Conservation (phyloP, 2,888 invertebrate species). For the Argyresthia goedartella region DNA sequence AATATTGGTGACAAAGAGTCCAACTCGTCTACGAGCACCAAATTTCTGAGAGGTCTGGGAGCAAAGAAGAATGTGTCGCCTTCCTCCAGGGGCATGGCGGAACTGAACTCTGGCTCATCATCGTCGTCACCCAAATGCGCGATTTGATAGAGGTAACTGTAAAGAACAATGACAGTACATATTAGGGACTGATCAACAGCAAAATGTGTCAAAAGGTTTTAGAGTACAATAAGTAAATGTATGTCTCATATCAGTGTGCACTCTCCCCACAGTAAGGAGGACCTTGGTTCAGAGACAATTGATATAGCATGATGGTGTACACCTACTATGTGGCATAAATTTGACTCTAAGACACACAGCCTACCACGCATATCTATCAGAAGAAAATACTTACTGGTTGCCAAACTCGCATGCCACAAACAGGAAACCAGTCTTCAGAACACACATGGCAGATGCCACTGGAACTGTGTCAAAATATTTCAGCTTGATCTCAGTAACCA, state of each 20-base stretch:
- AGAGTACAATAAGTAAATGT: slow-evolving; percentile 26
- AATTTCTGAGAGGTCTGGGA: slow-evolving; percentile 91
- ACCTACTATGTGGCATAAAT: slow-evolving; percentile 27
- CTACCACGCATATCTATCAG: slow-evolving; percentile 21
- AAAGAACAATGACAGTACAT: slow-evolving; percentile 20
- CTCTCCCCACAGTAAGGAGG: slow-evolving; percentile 60
- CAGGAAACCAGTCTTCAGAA: slow-evolving; percentile 97
- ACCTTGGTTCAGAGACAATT: slow-evolving; percentile 75
- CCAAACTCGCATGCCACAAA: slow-evolving; percentile 99
- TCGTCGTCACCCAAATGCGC: slow-evolving; percentile 99
- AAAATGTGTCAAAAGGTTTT: background rate
- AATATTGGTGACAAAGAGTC: slow-evolving; percentile 95
- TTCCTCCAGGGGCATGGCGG: slow-evolving; percentile 97
- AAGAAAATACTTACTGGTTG: slow-evolving; percentile 91
- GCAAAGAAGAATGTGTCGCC: slow-evolving; percentile 99
- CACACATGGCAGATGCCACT: slow-evolving; percentile 96
- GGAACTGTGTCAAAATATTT: slow-evolving; percentile 99
- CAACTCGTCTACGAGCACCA: slow-evolving; percentile 96
- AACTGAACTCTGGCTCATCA: slow-evolving; percentile 98
- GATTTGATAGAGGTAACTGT: slow-evolving; percentile 96
- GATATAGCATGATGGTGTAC: slow-evolving; percentile 46
- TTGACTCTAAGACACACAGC: slow-evolving; percentile 26
- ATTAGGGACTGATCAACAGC: slow-evolving; percentile 7
- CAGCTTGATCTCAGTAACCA: slow-evolving; percentile 97
- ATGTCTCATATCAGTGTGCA: slow-evolving; percentile 73